Base-by-base conservation (phyloP, 2,797 vertebrate species). In the Vespertilio murinus region DNA sequence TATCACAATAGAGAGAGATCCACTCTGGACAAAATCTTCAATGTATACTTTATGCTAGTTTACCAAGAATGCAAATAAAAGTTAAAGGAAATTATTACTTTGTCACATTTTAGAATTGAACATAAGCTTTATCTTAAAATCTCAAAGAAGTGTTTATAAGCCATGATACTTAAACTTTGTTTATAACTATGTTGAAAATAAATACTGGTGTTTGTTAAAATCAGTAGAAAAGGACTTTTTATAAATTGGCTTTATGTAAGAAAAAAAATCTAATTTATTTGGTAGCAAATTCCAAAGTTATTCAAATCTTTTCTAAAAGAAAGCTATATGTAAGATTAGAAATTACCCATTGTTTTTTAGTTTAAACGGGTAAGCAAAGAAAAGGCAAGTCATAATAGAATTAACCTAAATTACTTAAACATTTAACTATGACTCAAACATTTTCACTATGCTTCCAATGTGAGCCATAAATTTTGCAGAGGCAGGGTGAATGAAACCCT, bases 321-420 rank as follows among this genome's bases (percentile, higher is more conserved):
- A 92, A 94, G 67, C 28, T 56, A 56, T 33, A 54, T 11, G 6
- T 40, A 74, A 56, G 38, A 90, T 33, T 42, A 96, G 17, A 93
- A 92, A 84, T 35, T 20, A 35, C 67, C 33, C 73, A 65, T 3
- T 88, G 42, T 71, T 88, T 95, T 79, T 92, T 0, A 92, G 28
- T 79, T 96, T 88, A 94, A 96, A 87, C 38, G 52, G 38, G 20
- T 95, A n/a, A n/a, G n/a, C 49, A 59, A 59, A 59, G 59, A 33
- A 91, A 91, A 94, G 73, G 49, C 38, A 77, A 86, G 59, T 38
- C 38, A 45, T 52, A 93, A 88, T 28, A 91, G 64, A 94, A 95
- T 83, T 91, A 91, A 73, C 20, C 70, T 87, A 84, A 91, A 95
- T 94, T 82, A 96, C 52, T 77, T 78, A 75, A 93, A 94, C 78